phyloP scores from a whole-genome alignment of 1,140 invertebrate species.

The Drosophila seguyi region DNA sequence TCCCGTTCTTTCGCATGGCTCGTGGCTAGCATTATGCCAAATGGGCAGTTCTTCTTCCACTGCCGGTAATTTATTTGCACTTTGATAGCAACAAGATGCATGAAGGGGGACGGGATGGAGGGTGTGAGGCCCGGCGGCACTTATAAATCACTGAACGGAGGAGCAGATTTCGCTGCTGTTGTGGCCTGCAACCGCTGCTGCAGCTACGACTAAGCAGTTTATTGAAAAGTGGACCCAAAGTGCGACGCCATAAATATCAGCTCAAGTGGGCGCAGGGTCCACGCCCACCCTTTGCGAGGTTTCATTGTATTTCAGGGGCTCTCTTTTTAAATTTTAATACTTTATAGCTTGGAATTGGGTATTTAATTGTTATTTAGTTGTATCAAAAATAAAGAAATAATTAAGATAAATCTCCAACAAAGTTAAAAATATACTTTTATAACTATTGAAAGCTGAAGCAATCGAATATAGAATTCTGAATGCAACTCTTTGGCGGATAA shows the following conservation, averaged over 20 bases:
- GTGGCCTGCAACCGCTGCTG: conserved; percentile 39
- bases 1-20: not conserved
- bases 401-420: not conserved
- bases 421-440: not conserved
- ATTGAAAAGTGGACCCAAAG: conserved; percentile 72
- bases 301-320: not conserved
- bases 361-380: too few relatives aligned
- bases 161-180: conserved; percentile 55
- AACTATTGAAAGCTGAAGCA: not conserved
- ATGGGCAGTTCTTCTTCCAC: conserved; percentile 43
- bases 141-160: conserved; percentile 67
- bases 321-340: too few relatives aligned
- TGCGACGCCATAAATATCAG: conserved; percentile 46
- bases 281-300: conserved; percentile 13
- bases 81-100: conserved; percentile 84
- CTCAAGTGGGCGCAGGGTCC: conserved; percentile 25
- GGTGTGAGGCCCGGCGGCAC: conserved; percentile 21
- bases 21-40: conserved; percentile 31
- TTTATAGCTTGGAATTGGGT: not conserved
- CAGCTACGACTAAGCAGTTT: conserved; percentile 72
- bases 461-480: not conserved
- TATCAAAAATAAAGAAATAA: not conserved
- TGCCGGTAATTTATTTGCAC: conserved; percentile 75
- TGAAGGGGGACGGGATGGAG: not conserved
- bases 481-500: conserved; percentile 5